phyloP scores from a whole-genome alignment of 2,113 vertebrate genomes.

The Oreochromis aureus region DNA sequence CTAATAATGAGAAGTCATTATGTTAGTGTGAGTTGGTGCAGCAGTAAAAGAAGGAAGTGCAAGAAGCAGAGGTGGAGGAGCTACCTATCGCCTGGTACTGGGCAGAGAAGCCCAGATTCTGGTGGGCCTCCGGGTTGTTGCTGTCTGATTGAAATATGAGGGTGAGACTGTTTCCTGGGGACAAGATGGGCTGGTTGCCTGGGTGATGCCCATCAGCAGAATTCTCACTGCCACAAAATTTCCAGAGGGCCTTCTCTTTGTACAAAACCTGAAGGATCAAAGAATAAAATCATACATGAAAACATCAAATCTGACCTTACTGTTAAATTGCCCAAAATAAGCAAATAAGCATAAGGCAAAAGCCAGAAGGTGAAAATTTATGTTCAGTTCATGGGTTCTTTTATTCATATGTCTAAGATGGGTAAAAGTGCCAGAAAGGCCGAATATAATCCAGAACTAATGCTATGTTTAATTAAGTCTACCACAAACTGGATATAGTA shows the following conservation, averaged over 20 bases:
- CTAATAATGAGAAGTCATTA: slow-evolving; percentile 26
- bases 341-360: not conserved
- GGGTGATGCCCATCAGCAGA: slow-evolving; percentile 75
- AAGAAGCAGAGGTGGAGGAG: not conserved
- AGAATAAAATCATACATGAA: not conserved
- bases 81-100: slow-evolving; percentile 85
- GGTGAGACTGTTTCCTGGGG: slow-evolving; percentile 78
- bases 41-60: not conserved
- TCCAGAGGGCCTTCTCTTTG: slow-evolving; percentile 75
- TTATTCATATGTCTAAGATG: not conserved
- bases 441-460: not conserved
- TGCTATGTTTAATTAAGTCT: rapidly evolving
- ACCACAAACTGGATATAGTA: not conserved
- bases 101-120: slow-evolving; percentile 79
- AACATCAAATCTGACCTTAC: not conserved
- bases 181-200: slow-evolving; percentile 70
- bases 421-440: not conserved
- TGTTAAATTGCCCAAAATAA: not conserved
- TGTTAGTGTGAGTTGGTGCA: not conserved
- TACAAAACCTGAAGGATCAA: slow-evolving; percentile 73
- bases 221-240: slow-evolving; percentile 80
- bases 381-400: not conserved
- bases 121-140: slow-evolving; percentile 76
- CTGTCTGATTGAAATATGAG: slow-evolving; percentile 80
- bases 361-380: not conserved